phyloP scores from a whole-genome alignment of 37 sponge, comb jelly and placozoan species.

The Spongia lamella region DNA sequence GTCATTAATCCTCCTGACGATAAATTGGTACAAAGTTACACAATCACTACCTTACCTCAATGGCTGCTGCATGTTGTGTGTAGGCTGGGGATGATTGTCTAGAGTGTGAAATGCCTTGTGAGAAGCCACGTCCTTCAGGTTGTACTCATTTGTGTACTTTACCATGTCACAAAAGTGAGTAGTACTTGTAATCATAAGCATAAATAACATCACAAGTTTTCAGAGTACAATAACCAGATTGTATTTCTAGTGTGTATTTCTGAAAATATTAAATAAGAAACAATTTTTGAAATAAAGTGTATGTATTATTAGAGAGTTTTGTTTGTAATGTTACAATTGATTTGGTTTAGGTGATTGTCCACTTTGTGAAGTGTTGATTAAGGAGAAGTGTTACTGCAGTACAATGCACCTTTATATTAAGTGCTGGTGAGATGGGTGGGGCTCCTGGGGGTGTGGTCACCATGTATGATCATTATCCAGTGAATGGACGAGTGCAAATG shows the following conservation, averaged over 20 bases:
- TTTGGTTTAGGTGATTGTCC: conserved; percentile 55
- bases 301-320: too few species aligned
- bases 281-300: too few species aligned
- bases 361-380: conserved; percentile 36
- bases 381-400: conserved; percentile 45
- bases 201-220: too few species aligned
- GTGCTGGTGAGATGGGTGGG: conserved; percentile 38
- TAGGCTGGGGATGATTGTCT: conserved; percentile 78
- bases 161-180: conserved; percentile 83
- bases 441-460: too few species aligned
- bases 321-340: too few species aligned
- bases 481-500: conserved; percentile 69
- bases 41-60: not conserved
- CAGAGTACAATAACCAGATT: too few species aligned
- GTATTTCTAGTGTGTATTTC: not conserved
- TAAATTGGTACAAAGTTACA: conserved; percentile 24
- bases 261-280: not conserved
- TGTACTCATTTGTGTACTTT: conserved; percentile 70
- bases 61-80: not conserved
- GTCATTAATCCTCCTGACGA: conserved; percentile 42
- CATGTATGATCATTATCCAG: conserved; percentile 23
- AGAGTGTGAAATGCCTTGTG: conserved; percentile 58
- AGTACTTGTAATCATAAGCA: too few species aligned
- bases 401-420: conserved; percentile 32
- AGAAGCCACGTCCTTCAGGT: conserved; percentile 50